Evolutionary conservation across 1,140 invertebrate genomes (phyloP).

Genomic region (Leptoteleia sp.): DNA sequence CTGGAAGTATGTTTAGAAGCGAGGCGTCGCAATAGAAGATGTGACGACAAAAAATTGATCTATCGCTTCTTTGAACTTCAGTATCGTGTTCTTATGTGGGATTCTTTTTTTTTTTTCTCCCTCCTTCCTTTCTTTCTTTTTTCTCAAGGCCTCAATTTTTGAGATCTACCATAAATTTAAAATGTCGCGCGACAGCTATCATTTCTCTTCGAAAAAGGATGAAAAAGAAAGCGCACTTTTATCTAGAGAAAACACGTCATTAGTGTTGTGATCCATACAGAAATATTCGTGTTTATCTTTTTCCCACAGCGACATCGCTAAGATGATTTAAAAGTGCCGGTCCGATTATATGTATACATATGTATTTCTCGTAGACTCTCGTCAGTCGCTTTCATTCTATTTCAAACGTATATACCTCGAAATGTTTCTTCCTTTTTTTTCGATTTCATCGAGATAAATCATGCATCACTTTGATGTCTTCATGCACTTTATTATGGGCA

Average conservation of each 20-base stretch:
- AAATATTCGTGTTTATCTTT: conserved; percentile 47
- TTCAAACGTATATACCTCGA: conserved; percentile 30
- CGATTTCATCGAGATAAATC: conserved; percentile 23
- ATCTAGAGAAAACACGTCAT: conserved; percentile 47
- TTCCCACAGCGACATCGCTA: conserved; percentile 30
- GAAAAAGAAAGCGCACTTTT: conserved; percentile 50
- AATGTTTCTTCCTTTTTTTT: conserved; percentile 25
- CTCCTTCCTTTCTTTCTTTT: no score
- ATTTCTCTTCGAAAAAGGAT: conserved; percentile 52
- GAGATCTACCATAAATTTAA: conserved; percentile 44
- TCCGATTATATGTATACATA: conserved; percentile 27
- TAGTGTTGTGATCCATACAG: conserved; percentile 25
- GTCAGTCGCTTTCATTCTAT: conserved; percentile 27
- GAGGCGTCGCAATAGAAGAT: conserved; percentile 33
- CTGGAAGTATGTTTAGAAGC: conserved; percentile 13
- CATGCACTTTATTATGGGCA: conserved; percentile 40
- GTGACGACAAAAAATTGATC: conserved; percentile 65
- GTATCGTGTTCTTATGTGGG: conserved; percentile 19
- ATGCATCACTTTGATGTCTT: conserved; percentile 49
- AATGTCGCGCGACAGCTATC: conserved; percentile 51
- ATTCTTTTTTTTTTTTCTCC: no score
- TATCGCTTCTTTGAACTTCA: conserved; percentile 58
- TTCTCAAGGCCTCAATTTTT: conserved; percentile 40
- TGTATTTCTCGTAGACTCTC: conserved; percentile 10
- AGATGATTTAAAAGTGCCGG: conserved; percentile 42